These are phyloP conservation scores for Isoperla grammatica DNA, from an alignment of 2,888 invertebrate genomes.

Conservation along the genomic window DNA sequence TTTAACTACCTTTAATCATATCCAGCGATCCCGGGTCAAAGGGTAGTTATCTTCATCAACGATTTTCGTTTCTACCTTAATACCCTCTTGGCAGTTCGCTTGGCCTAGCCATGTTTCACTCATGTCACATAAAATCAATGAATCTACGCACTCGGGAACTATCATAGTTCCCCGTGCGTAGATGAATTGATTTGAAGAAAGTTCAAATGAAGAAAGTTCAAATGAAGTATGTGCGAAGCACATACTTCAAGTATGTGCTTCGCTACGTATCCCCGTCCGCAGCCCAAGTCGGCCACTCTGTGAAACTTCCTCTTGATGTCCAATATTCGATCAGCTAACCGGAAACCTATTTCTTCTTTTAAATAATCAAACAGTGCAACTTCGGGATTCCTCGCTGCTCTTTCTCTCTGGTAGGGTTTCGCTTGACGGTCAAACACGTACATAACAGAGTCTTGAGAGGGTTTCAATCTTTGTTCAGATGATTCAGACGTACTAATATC, in stretches of 20 bases:
- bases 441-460: conserved; percentile 45
- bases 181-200: too few species aligned
- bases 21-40: conserved; percentile 75
- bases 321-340: conserved; percentile 85
- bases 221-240: too few species aligned
- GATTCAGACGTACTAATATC: background rate
- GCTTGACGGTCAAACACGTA: conserved; percentile 88
- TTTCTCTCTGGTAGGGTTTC: conserved; percentile 80
- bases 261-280: conserved; percentile 83
- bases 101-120: conserved; percentile 68
- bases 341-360: conserved; percentile 84
- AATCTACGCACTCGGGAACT: conserved; percentile 67
- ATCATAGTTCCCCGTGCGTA: too few species aligned
- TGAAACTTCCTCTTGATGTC: conserved; percentile 90
- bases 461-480: conserved; percentile 11
- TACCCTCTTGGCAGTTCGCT: conserved; percentile 60
- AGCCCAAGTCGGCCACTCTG: conserved; percentile 77
- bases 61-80: conserved; percentile 37
- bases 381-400: conserved; percentile 71
- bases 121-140: conserved; percentile 73
- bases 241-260: too few species aligned
- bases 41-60: conserved; percentile 68
- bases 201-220: too few species aligned
- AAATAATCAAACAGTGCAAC: conserved; percentile 79
- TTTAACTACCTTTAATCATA: conserved; percentile 78